Conservation (phyloP, 2,888 invertebrate genomes). For the Myathropa florea region DNA sequence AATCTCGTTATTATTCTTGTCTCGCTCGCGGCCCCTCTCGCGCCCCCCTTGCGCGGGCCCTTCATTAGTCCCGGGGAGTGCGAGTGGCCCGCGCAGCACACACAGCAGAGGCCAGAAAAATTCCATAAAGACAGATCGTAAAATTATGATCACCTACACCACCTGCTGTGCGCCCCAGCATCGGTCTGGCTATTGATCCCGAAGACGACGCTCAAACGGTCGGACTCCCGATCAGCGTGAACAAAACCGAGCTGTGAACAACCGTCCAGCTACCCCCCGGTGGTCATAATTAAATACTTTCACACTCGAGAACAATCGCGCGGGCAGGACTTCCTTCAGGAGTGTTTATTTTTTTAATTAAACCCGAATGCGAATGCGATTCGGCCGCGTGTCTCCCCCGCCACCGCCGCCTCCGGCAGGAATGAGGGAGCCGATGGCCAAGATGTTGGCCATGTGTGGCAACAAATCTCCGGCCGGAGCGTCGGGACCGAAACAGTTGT, state of each 20-base stretch:
- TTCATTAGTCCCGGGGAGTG: neutral
- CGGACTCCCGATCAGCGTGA: neutral
- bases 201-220: slow-evolving; percentile 5
- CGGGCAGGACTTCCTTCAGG: slow-evolving; percentile 67
- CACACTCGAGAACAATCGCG: slow-evolving; percentile 80
- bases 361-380: slow-evolving; percentile 34
- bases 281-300: slow-evolving; percentile 78
- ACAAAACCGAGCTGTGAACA: slow-evolving; percentile 64
- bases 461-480: neutral
- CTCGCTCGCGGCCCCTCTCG: slow-evolving; percentile 14
- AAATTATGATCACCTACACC: slow-evolving; percentile 71
- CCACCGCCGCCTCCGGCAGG: neutral
- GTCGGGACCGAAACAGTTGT: slow-evolving; percentile 49
- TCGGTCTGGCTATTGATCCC: slow-evolving; percentile 71
- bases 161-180: slow-evolving; percentile 66
- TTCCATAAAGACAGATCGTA: slow-evolving; percentile 70
- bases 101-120: slow-evolving; percentile 38
- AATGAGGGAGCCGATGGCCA: too few species aligned
- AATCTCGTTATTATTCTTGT: slow-evolving; percentile 70
- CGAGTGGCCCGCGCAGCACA: neutral
- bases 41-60: neutral
- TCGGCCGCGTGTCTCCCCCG: neutral
- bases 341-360: slow-evolving; percentile 70
- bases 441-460: neutral
- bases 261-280: slow-evolving; percentile 63